Evolutionary conservation across 2,888 invertebrate genomes (phyloP).

Genomic region (Pammene fasciana): DNA sequence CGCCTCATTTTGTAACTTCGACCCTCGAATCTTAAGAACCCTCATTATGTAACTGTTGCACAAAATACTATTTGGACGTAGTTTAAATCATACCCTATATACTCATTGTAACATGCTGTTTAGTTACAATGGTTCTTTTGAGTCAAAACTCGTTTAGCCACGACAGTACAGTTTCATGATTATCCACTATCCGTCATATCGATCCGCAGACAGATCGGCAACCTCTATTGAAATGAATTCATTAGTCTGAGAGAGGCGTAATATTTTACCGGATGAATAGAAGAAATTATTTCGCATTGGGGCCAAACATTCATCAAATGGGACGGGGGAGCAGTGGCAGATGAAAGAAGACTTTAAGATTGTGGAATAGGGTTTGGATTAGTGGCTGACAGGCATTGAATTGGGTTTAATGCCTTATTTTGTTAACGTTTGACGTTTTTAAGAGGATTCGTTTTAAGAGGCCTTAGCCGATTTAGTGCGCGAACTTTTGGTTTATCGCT

Average conservation of each 20-base stretch:
- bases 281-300: conserved; percentile 69
- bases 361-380: not conserved
- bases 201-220: conserved; percentile 41
- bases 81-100: too few relatives aligned
- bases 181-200: conserved; percentile 41
- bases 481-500: not conserved
- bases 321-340: conserved; percentile 24
- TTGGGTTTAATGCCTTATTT: conserved; percentile 33
- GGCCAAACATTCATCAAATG: conserved; percentile 61
- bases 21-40: too few relatives aligned
- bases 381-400: conserved; percentile 10
- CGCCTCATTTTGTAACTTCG: too few relatives aligned
- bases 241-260: conserved; percentile 65
- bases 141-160: not conserved
- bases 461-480: not conserved
- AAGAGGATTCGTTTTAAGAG: conserved; percentile 32
- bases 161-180: conserved; percentile 9
- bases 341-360: conserved; percentile 10
- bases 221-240: conserved; percentile 69
- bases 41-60: too few relatives aligned
- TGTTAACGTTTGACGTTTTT: conserved; percentile 41
- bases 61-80: too few relatives aligned
- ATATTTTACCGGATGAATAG: conserved; percentile 74
- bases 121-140: not conserved
- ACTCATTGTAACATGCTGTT: too few relatives aligned